phyloP scores from a whole-genome alignment of 2,888 invertebrate species.

The Lordiphosa andalusiaca region DNA sequence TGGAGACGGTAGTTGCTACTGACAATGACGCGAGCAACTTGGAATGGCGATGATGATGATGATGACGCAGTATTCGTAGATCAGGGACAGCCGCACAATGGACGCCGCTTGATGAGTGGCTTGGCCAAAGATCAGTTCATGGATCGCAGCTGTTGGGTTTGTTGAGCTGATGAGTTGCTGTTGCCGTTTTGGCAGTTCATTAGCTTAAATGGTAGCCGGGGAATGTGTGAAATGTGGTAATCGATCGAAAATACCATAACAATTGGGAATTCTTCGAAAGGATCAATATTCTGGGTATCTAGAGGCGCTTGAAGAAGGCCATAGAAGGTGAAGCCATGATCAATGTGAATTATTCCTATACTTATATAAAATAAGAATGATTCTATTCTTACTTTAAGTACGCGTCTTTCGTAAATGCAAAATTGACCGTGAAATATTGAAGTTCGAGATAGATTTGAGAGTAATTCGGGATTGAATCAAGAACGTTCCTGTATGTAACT shows the following conservation, averaged over 20 bases:
- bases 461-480: too few species aligned
- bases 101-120: conserved; percentile 10
- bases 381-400: too few species aligned
- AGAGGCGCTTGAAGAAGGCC: too few species aligned
- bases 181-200: conserved; percentile 42
- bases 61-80: conserved; percentile 27
- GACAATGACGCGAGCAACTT: conserved; percentile 53
- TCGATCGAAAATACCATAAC: conserved; percentile 38
- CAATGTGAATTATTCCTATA: too few species aligned
- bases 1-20: conserved; percentile 67
- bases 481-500: too few species aligned
- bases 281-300: too few species aligned
- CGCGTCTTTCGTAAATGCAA: too few species aligned
- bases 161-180: conserved; percentile 31
- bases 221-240: conserved; percentile 64
- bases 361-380: too few species aligned
- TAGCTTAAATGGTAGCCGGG: conserved; percentile 58
- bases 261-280: too few species aligned
- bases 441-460: too few species aligned
- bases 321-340: too few species aligned
- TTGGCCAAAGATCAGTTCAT: conserved; percentile 17
- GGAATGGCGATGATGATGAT: conserved; percentile 20
- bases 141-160: conserved; percentile 19
- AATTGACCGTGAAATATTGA: too few species aligned
- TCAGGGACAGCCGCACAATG: conserved; percentile 43